Base-by-base conservation (phyloP, 2,797 vertebrate species). In the Spheniscus humboldti region DNA sequence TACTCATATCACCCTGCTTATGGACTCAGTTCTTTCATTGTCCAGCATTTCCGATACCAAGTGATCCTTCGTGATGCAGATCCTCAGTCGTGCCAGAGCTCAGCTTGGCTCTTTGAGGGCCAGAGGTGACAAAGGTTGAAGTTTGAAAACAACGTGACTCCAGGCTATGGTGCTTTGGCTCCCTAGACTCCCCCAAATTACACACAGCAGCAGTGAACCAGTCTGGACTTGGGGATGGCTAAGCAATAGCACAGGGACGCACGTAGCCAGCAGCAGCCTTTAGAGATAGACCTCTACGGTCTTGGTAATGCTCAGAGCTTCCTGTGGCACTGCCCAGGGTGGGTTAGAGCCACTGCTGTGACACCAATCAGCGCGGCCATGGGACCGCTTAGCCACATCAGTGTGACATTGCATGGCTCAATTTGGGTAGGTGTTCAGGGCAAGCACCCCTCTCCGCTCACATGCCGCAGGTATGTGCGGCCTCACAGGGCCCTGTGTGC, bases 321-420 rank as follows among this genome's bases (percentile, higher is more conserved):
- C 55, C 39, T 3, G 7, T 22, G 31, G 27, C 31, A 2, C 23
- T 62, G 52, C 43, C 47, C 8, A 5, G 56, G 41, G 37, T 27
- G 68, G 41, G 64, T 18, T n/a, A 55, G 52, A 41, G n/a, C 64
- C 18, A 3, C 23, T 13, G 50, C 28, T 66, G 25, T 9, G 66
- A 7, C 60, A 39, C 5, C 23, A 5, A 2, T 5, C 25, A 45
- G 31, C 0, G 0, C 10, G 59, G 25, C 28, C 16, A 0, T 5
- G 47, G 69, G 63, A 11, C 63, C 0, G 2, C 39, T 10, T 28
- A 43, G 30, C 30, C 33, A 4, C 37, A 7, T 20, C 41, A 19
- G 3, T 6, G 18, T 0, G 3, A 41, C 48, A 10, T 2, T 20
- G 31, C 15, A 4, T 41, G 31, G 23, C 39, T 84, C 59, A 7